Percentiles rank a stretch among this genome's conserved stretches.
Conservation (phyloP, 2,113 vertebrate genomes). For the Struthio camelus region DNA sequence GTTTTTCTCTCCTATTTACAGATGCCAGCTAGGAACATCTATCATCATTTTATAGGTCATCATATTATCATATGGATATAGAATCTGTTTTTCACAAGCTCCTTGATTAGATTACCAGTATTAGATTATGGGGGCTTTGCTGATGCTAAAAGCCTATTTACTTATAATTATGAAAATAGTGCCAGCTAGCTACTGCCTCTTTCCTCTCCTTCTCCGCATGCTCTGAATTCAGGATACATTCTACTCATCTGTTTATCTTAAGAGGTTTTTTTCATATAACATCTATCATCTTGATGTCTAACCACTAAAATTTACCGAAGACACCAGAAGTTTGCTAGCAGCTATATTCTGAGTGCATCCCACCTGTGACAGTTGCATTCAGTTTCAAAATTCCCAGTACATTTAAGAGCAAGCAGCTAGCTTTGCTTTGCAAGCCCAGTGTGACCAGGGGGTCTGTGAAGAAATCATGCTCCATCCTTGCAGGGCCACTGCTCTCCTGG, state of each 20-base stretch:
- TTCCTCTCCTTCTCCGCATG: not conserved
- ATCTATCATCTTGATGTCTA: not conserved
- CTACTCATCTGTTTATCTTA: not conserved
- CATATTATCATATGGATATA: slow-evolving; percentile 58
- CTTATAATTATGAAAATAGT: slow-evolving; percentile 57
- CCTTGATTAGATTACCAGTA: slow-evolving; percentile 63
- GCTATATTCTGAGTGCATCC: not conserved
- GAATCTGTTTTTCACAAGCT: slow-evolving; percentile 63
- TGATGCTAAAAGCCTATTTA: slow-evolving; percentile 64
- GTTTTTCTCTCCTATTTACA: not conserved
- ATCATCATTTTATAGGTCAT: slow-evolving; percentile 62
- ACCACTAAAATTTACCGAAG: not conserved
- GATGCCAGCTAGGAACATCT: slow-evolving; percentile 10
- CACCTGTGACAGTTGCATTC: not conserved
- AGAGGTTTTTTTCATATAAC: not conserved
- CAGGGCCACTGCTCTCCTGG: not conserved
- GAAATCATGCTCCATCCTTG: not conserved
- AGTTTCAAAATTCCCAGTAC: not conserved
- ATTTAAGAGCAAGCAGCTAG: not conserved
- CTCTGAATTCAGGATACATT: not conserved
- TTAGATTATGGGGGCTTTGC: slow-evolving; percentile 67
- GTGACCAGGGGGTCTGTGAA: not conserved
- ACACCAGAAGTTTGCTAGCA: not conserved
- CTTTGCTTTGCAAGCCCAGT: not conserved
- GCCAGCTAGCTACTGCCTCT: slow-evolving; percentile 11